Conservation (phyloP, 2,888 invertebrate species). For the Parochlus steinenii region DNA sequence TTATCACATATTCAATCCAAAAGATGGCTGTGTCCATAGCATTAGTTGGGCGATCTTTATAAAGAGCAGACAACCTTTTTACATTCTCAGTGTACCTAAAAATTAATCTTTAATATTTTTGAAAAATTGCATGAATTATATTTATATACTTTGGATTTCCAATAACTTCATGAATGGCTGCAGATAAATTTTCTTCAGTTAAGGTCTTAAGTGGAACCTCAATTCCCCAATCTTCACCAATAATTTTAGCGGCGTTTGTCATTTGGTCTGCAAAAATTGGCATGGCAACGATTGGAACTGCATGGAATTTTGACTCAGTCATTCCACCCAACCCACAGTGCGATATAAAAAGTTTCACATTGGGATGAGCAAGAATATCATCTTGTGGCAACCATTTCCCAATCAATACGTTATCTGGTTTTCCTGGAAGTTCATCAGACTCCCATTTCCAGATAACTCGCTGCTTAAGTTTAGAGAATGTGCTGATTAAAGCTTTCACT, state of each 20-base stretch:
- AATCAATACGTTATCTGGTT: conserved; percentile 9
- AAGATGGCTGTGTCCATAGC: conserved; percentile 34
- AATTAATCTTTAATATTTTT: not conserved
- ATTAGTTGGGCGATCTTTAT: conserved; percentile 36
- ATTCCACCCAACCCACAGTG: conserved; percentile 49
- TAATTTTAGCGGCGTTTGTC: conserved; percentile 20
- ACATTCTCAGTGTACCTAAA: conserved; percentile 17
- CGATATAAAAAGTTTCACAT: conserved; percentile 30
- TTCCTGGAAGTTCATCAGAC: not conserved
- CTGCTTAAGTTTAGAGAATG: conserved; percentile 22
- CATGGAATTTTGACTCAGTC: conserved; percentile 61
- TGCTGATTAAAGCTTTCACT: not conserved
- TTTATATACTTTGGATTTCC: conserved; percentile 21
- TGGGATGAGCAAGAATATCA: conserved; percentile 53
- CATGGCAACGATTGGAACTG: conserved; percentile 54
- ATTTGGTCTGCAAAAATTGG: conserved; percentile 39
- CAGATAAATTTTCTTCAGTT: conserved; percentile 16
- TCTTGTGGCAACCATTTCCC: conserved; percentile 32
- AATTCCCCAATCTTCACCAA: conserved; percentile 20
- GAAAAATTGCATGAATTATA: no score
- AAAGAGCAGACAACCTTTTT: conserved; percentile 29
- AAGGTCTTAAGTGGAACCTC: conserved; percentile 20
- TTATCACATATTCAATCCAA: conserved; percentile 40
- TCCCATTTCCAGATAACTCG: conserved; percentile 9
- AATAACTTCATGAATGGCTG: conserved; percentile 20